Conservation (phyloP, 2,113 vertebrate genomes). For the Perccottus glenii region DNA sequence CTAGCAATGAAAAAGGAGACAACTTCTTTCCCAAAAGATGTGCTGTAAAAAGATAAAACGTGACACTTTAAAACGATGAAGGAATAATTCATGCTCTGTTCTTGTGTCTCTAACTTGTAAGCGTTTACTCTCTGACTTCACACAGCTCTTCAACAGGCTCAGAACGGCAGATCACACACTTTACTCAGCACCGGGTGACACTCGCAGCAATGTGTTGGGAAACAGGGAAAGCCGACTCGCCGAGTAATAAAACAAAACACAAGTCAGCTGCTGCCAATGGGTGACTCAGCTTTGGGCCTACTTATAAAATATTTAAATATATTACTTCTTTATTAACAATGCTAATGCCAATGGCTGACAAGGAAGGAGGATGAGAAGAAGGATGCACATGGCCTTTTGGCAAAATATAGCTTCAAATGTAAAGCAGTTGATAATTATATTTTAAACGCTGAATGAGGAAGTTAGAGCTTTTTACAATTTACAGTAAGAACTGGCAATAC, state of each 20-base stretch:
- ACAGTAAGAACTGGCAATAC: background rate
- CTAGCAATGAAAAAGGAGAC: constrained; percentile 35
- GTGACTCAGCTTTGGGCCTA: constrained; percentile 21
- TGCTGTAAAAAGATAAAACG: constrained; percentile 41
- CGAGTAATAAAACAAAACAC: constrained; percentile 1
- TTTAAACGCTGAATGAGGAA: too few relatives aligned
- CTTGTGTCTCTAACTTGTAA: constrained; percentile 44
- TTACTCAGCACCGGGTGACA: constrained; percentile 43
- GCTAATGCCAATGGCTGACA: background rate
- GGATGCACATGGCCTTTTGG: background rate
- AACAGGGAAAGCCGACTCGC: constrained; percentile 9
- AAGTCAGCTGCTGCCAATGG: constrained; percentile 17
- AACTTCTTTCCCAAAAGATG: constrained; percentile 37
- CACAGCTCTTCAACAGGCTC: constrained; percentile 36
- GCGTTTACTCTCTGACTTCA: constrained; percentile 38
- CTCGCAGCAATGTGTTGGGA: constrained; percentile 31
- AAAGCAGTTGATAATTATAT: too few relatives aligned
- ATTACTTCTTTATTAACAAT: background rate
- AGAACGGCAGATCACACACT: constrained; percentile 46
- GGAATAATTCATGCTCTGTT: constrained; percentile 50
- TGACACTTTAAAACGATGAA: constrained; percentile 47
- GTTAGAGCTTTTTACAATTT: too few relatives aligned
- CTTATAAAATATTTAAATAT: background rate
- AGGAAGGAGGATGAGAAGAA: too few relatives aligned
- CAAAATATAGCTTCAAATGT: too few relatives aligned